Evolutionary conservation across 2,888 invertebrate genomes (phyloP).

Genomic region (Eugnorisma glareosa): DNA sequence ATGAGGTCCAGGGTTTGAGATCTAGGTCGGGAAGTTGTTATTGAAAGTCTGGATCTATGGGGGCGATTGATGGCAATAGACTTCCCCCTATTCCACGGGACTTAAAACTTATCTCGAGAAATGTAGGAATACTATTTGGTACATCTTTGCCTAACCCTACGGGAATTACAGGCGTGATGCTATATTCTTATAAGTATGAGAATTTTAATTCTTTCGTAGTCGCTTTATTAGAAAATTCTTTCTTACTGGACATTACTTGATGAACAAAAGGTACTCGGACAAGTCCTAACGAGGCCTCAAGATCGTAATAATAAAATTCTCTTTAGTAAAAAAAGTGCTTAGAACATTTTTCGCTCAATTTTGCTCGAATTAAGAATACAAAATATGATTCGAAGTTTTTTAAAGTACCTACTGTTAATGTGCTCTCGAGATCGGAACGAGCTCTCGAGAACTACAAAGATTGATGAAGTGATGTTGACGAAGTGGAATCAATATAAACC

Average conservation of each 20-base stretch:
- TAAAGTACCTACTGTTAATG: conserved; percentile 38
- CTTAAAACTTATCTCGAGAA: background rate
- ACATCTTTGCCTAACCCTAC: background rate
- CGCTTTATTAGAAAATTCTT: conserved; percentile 21
- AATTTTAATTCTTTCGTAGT: conserved; percentile 18
- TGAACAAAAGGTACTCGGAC: conserved; percentile 10
- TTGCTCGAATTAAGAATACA: conserved; percentile 19
- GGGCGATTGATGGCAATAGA: background rate
- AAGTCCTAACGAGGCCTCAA: conserved; percentile 18
- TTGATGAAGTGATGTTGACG: conserved; percentile 60
- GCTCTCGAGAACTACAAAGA: conserved; percentile 44
- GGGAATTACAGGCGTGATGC: background rate
- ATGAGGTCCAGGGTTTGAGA: background rate
- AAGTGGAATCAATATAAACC: conserved; percentile 51
- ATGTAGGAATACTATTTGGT: background rate
- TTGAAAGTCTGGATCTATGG: background rate
- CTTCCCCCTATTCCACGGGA: background rate
- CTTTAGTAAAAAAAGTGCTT: conserved; percentile 5
- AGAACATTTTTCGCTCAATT: conserved; percentile 15
- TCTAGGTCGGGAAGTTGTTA: background rate
- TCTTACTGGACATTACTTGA: background rate
- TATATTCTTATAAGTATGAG: background rate
- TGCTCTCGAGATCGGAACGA: conserved; percentile 27
- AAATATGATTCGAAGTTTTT: conserved; percentile 35
- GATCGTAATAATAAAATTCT: conserved; percentile 21